phyloP scores from a whole-genome alignment of 2,888 invertebrate species.

The Athrips mouffetella region DNA sequence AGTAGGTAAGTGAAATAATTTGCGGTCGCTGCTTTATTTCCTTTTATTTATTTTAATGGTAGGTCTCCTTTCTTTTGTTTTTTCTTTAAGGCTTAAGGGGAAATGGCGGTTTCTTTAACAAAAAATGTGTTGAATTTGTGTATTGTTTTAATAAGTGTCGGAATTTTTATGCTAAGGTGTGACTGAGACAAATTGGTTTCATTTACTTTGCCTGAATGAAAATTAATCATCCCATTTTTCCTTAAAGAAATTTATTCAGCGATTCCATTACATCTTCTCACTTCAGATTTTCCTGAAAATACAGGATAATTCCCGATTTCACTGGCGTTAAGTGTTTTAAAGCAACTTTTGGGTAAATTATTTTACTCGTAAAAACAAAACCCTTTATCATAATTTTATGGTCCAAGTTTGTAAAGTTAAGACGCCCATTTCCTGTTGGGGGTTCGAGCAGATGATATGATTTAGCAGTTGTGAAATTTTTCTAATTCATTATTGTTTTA shows the following conservation, averaged over 20 bases:
- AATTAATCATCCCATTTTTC: slow-evolving; percentile 43
- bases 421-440: slow-evolving; percentile 58
- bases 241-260: slow-evolving; percentile 15
- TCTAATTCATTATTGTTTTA: slow-evolving; percentile 37
- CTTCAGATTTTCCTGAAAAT: slow-evolving; percentile 29
- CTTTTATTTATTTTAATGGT: slow-evolving; percentile 78
- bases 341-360: slow-evolving; percentile 55
- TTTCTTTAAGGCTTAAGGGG: slow-evolving; percentile 58
- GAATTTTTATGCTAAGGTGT: slow-evolving; percentile 52
- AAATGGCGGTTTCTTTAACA: slow-evolving; percentile 50
- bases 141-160: slow-evolving; percentile 60
- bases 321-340: slow-evolving; percentile 52
- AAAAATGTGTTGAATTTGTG: slow-evolving; percentile 52
- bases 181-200: slow-evolving; percentile 55
- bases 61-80: slow-evolving; percentile 69
- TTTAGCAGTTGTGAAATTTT: slow-evolving; percentile 40
- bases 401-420: slow-evolving; percentile 55
- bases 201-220: slow-evolving; percentile 50
- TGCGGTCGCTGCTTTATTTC: slow-evolving; percentile 75
- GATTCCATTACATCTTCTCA: slow-evolving; percentile 19
- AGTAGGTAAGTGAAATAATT: slow-evolving; percentile 78
- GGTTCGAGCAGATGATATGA: slow-evolving; percentile 53
- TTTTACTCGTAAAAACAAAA: slow-evolving; percentile 63
- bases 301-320: slow-evolving; percentile 39
- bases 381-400: slow-evolving; percentile 71